A percentile compares a stretch with the other conserved stretches of the same genome.
Evolutionary conservation across 2,888 invertebrate species (phyloP).

Genomic region (Rhagonycha lutea): DNA sequence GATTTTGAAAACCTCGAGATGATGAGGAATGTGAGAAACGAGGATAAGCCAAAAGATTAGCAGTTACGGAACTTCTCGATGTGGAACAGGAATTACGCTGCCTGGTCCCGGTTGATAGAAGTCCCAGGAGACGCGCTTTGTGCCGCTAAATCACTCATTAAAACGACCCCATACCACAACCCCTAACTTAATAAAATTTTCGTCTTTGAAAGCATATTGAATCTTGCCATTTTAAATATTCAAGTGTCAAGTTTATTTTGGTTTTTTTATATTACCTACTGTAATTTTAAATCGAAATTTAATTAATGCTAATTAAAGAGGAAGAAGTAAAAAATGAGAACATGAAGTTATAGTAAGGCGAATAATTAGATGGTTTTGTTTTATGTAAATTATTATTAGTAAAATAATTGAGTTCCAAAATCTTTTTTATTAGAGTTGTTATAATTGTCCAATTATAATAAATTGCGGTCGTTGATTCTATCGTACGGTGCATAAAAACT

Average conservation of each 20-base stretch:
- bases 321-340: background rate
- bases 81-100: slow-evolving; percentile 43
- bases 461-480: slow-evolving; percentile 28
- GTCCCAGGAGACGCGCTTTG: slow-evolving; percentile 51
- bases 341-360: background rate
- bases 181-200: slow-evolving; percentile 16
- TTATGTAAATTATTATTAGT: background rate
- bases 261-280: background rate
- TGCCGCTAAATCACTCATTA: slow-evolving; percentile 55
- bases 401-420: background rate
- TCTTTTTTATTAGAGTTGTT: slow-evolving; percentile 3
- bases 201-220: slow-evolving; percentile 7
- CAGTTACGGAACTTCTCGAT: slow-evolving; percentile 44
- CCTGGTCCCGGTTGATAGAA: slow-evolving; percentile 54
- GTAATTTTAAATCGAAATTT: background rate
- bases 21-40: slow-evolving; percentile 4
- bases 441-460: slow-evolving; percentile 21
- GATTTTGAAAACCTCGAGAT: slow-evolving; percentile 3
- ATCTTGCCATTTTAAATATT: background rate
- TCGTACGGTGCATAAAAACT: slow-evolving; percentile 19
- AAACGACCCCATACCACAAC: slow-evolving; percentile 35
- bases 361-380: background rate
- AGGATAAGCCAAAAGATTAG: slow-evolving; percentile 23
- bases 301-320: background rate
- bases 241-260: background rate